phyloP scores from a whole-genome alignment of 1,140 invertebrate genomes.

The Drosophila ercepeae region DNA sequence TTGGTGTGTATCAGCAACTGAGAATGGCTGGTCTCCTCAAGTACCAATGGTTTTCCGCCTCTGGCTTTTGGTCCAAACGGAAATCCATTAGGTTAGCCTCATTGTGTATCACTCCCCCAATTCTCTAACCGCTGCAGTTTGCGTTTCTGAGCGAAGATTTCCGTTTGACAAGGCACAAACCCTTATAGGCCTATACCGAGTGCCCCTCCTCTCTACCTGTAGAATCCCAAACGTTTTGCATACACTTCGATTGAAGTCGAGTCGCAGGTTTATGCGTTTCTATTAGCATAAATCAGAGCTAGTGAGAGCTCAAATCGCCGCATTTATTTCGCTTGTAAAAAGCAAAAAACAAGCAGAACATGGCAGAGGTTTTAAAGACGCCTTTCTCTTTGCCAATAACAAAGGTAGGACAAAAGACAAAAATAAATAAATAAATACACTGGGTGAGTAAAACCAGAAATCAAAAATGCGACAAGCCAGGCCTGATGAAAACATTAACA shows the following conservation, averaged over 20 bases:
- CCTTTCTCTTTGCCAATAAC: conserved; percentile 64
- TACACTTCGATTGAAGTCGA: conserved; percentile 37
- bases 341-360: conserved; percentile 62
- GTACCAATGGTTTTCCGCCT: conserved; percentile 70
- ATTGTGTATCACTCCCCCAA: conserved; percentile 17
- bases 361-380: too few relatives aligned
- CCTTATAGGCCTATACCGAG: not conserved
- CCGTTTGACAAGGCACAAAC: conserved; percentile 66
- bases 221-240: conserved; percentile 72
- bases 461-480: conserved; percentile 45
- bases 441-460: conserved; percentile 47
- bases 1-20: not conserved
- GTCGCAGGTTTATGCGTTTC: conserved; percentile 58
- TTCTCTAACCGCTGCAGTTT: conserved; percentile 50
- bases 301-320: conserved; percentile 7
- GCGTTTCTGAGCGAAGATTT: conserved; percentile 67
- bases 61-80: conserved; percentile 62
- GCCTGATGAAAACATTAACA: conserved; percentile 78
- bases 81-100: conserved; percentile 74
- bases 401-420: too few relatives aligned
- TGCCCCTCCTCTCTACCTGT: not conserved
- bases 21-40: conserved; percentile 42
- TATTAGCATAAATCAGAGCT: conserved; percentile 76
- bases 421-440: conserved; percentile 14
- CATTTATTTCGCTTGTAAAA: conserved; percentile 61